These are phyloP conservation scores for Valencia hispanica DNA, from an alignment of 2,797 vertebrate genomes.

Conservation along the genomic window DNA sequence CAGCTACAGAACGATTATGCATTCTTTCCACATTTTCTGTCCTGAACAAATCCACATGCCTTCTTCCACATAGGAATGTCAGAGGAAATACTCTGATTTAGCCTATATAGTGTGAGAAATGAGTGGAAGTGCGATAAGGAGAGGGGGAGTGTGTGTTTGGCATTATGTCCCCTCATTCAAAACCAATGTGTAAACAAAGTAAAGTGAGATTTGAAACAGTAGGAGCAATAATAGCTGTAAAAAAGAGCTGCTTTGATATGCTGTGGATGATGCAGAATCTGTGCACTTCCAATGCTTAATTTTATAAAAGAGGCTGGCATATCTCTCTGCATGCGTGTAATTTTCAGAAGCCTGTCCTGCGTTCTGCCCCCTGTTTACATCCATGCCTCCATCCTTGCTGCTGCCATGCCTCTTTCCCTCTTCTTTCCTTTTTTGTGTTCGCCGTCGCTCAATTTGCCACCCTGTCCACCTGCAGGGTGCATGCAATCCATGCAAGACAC, in stretches of 20 bases:
- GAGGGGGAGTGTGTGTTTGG: conserved; percentile 48
- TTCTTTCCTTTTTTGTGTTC: conserved; percentile 60
- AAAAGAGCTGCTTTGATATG: conserved; percentile 53
- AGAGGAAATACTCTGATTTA: conserved; percentile 62
- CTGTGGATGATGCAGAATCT: conserved; percentile 43
- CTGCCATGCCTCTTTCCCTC: conserved; percentile 55
- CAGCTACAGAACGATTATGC: background rate
- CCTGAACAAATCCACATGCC: conserved; percentile 42
- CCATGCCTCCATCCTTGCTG: conserved; percentile 55
- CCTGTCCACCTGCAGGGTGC: conserved; percentile 72
- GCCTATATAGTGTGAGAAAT: conserved; percentile 53
- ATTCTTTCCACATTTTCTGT: background rate
- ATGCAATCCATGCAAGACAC: conserved; percentile 47
- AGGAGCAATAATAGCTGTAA: conserved; percentile 39
- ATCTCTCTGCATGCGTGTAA: conserved; percentile 29
- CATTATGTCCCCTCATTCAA: conserved; percentile 53
- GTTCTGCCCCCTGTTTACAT: conserved; percentile 69
- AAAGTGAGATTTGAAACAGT: conserved; percentile 66
- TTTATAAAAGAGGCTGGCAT: conserved; percentile 33
- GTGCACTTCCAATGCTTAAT: conserved; percentile 43
- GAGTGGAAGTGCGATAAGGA: conserved; percentile 60
- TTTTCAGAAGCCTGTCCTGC: conserved; percentile 50
- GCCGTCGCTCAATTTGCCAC: conserved; percentile 66
- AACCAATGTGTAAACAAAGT: conserved; percentile 68
- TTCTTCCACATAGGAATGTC: conserved; percentile 54